phyloP scores from a whole-genome alignment of 2,888 invertebrate species.

The Gryllus longicercus region DNA sequence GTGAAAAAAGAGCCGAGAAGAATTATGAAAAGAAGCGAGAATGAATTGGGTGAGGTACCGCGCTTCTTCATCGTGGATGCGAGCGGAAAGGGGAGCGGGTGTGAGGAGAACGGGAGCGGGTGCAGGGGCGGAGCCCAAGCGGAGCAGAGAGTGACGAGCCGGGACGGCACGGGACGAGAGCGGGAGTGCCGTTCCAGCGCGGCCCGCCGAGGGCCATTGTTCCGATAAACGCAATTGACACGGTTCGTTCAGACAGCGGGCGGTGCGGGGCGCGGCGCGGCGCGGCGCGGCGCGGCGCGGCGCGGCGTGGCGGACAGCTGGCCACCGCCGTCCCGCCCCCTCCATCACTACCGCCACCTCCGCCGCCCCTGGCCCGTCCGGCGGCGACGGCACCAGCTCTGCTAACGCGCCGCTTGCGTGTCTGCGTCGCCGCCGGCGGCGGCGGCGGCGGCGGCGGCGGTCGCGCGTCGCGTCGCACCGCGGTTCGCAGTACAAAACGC shows the following conservation, averaged over 20 bases:
- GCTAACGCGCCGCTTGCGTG: background rate
- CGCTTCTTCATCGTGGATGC: no score
- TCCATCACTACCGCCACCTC: background rate
- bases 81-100: background rate
- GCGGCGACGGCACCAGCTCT: background rate
- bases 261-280: background rate
- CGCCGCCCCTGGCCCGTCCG: background rate
- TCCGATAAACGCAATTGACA: constrained; percentile 17
- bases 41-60: no score
- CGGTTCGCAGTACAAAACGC: background rate
- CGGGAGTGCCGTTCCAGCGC: background rate
- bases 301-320: background rate
- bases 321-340: background rate
- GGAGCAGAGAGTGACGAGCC: background rate
- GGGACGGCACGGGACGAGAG: background rate
- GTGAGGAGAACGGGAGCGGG: background rate
- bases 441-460: background rate
- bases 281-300: background rate
- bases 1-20: no score
- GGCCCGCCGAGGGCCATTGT: background rate
- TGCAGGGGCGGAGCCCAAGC: background rate
- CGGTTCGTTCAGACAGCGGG: background rate
- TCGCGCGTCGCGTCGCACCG: background rate
- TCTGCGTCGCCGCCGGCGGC: background rate
- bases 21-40: no score